Percentiles rank a stretch among this genome's conserved stretches.
Conservation (phyloP, 1,140 invertebrate species). For the Drosophila hydei region DNA sequence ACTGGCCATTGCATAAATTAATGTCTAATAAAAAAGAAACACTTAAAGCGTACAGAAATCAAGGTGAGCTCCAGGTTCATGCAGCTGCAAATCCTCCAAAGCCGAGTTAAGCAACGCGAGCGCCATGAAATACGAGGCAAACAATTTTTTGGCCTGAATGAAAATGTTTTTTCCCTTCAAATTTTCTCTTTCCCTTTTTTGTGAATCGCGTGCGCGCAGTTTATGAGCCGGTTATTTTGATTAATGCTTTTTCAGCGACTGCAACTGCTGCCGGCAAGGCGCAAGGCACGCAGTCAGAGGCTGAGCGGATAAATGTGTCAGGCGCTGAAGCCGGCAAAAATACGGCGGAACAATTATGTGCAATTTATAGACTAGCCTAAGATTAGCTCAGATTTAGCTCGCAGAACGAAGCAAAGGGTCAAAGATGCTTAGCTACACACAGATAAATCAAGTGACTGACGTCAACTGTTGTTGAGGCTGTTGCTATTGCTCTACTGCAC, state of each 20-base stretch:
- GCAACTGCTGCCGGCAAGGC: not conserved
- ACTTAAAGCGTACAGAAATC: constrained; percentile 29
- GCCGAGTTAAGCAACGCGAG: not conserved
- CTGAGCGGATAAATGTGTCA: constrained; percentile 45
- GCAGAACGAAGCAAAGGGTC: too few relatives aligned
- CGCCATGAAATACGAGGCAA: constrained; percentile 10
- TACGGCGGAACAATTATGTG: constrained; percentile 30
- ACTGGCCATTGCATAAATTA: constrained; percentile 46
- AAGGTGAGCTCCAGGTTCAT: constrained; percentile 27
- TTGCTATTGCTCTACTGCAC: not conserved
- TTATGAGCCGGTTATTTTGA: constrained; percentile 45
- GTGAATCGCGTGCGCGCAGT: constrained; percentile 23
- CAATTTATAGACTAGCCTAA: constrained; percentile 36
- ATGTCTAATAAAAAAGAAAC: constrained; percentile 23
- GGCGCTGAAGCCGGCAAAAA: constrained; percentile 32
- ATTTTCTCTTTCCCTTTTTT: constrained; percentile 23
- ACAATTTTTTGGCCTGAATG: constrained; percentile 36
- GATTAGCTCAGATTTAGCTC: constrained; percentile 9
- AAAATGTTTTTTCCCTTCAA: constrained; percentile 32
- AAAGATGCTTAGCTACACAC: not conserved
- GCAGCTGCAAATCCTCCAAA: constrained; percentile 14
- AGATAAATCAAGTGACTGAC: not conserved
- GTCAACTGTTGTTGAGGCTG: too few relatives aligned
- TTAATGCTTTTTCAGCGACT: constrained; percentile 23
- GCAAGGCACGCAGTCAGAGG: constrained; percentile 10